These are phyloP conservation scores for Harpagoxenus sublaevis DNA, from an alignment of 2,888 invertebrate genomes.

Conservation along the genomic window DNA sequence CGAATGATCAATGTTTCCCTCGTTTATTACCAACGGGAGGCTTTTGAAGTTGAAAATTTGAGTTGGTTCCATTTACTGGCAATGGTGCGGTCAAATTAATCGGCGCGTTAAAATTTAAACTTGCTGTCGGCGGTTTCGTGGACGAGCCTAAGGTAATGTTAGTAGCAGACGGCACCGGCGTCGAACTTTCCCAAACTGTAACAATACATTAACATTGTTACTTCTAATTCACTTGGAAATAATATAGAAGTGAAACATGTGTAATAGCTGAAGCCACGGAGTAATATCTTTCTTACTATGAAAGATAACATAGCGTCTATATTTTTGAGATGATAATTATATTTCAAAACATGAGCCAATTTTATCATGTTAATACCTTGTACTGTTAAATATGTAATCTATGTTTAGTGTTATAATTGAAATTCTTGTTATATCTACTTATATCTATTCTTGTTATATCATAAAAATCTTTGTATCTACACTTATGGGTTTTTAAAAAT, in stretches of 20 bases:
- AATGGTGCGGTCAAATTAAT: constrained; percentile 83
- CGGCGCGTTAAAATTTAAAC: constrained; percentile 84
- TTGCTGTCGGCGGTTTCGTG: constrained; percentile 84
- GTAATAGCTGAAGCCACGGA: constrained; percentile 62
- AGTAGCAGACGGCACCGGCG: constrained; percentile 78
- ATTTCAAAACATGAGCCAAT: background rate
- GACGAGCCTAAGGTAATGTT: constrained; percentile 79
- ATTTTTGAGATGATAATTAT: constrained; percentile 5
- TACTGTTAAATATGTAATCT: background rate
- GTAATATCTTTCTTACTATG: background rate
- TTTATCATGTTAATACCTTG: background rate
- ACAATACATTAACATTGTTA: constrained; percentile 71
- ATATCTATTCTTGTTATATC: too few species aligned
- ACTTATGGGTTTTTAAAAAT: background rate
- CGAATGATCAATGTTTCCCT: constrained; percentile 89
- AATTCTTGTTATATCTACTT: background rate
- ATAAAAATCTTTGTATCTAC: constrained; percentile 11
- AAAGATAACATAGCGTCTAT: background rate
- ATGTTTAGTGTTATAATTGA: constrained; percentile 1
- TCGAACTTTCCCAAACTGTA: constrained; percentile 83
- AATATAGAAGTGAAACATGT: constrained; percentile 30
- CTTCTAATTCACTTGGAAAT: constrained; percentile 42
- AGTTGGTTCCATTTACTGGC: constrained; percentile 78
- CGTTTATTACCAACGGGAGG: constrained; percentile 90
- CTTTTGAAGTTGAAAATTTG: constrained; percentile 90